Conservation (phyloP, 2,888 invertebrate species). For the Ellobium chinense region DNA sequence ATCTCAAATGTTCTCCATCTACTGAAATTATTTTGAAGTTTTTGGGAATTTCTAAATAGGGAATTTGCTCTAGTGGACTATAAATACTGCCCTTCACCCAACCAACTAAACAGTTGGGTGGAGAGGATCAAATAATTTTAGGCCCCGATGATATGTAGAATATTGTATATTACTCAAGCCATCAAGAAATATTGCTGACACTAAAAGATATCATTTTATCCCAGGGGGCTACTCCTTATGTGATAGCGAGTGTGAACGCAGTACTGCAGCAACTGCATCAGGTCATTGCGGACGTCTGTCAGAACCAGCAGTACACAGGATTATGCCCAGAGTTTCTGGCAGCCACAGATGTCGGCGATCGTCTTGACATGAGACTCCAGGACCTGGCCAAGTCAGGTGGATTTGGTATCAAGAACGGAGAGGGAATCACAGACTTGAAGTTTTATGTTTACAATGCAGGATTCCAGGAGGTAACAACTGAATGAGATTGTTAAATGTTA, state of each 20-base stretch:
- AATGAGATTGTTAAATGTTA: background rate
- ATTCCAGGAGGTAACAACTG: constrained; percentile 57
- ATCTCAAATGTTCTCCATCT: too few species aligned
- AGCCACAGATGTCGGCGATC: constrained; percentile 8
- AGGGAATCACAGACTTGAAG: constrained; percentile 54
- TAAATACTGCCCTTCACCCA: too few species aligned
- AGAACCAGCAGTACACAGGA: constrained; percentile 53
- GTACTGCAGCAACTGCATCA: constrained; percentile 73
- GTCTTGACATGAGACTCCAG: constrained; percentile 26
- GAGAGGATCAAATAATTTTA: too few species aligned
- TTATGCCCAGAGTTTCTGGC: constrained; percentile 49
- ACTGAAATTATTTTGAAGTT: too few species aligned
- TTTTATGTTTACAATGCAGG: constrained; percentile 57
- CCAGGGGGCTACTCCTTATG: constrained; percentile 55
- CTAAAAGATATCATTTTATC: too few species aligned
- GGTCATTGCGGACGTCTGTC: constrained; percentile 68
- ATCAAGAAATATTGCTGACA: too few species aligned
- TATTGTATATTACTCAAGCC: too few species aligned
- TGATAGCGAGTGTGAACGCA: constrained; percentile 72
- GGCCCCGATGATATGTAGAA: too few species aligned
- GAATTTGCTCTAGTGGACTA: too few species aligned
- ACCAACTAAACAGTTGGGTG: too few species aligned
- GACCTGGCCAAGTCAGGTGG: constrained; percentile 44
- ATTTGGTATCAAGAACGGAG: constrained; percentile 59
- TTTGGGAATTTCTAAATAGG: too few species aligned